A percentile compares a stretch with the other conserved stretches of the same genome.
Evolutionary conservation across 2,888 invertebrate genomes (phyloP).

Genomic region (Tricholauxania praeusta): DNA sequence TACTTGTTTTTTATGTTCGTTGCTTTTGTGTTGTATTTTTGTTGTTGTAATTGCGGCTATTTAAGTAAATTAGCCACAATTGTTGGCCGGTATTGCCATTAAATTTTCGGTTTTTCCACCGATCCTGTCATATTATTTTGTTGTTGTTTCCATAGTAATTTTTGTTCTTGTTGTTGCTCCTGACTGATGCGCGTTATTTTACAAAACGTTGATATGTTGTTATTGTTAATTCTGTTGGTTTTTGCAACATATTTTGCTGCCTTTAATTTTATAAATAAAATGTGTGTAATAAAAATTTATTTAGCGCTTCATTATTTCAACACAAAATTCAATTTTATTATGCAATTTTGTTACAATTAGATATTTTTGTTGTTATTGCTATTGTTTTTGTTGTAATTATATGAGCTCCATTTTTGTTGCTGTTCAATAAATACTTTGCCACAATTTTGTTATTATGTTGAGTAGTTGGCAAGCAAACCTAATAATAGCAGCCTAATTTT

Average conservation of each 20-base stretch:
- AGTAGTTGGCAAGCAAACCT: too few species aligned
- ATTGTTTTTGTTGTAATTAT: too few species aligned
- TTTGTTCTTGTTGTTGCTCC: neutral
- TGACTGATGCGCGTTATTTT: neutral
- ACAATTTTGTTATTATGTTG: too few species aligned
- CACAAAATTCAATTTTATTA: too few species aligned
- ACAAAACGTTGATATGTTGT: neutral
- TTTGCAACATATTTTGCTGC: neutral
- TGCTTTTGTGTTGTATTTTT: neutral
- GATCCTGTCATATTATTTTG: neutral
- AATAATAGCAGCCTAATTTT: too few species aligned
- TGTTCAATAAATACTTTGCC: too few species aligned
- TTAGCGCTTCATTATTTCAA: neutral
- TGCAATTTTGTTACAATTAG: too few species aligned
- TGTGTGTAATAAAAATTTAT: neutral
- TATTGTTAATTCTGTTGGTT: slow-evolving; percentile 1
- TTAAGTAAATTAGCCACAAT: slow-evolving; percentile 17
- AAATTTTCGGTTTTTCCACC: slow-evolving; percentile 9
- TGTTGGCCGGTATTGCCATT: slow-evolving; percentile 7
- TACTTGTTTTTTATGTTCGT: neutral
- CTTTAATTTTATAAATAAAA: neutral
- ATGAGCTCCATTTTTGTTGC: too few species aligned
- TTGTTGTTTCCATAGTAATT: neutral
- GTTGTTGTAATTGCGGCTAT: slow-evolving; percentile 4
- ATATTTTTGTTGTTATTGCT: too few species aligned